Evolutionary conservation across 2,888 invertebrate genomes (phyloP).

Genomic region (Odontocerum albicorne): DNA sequence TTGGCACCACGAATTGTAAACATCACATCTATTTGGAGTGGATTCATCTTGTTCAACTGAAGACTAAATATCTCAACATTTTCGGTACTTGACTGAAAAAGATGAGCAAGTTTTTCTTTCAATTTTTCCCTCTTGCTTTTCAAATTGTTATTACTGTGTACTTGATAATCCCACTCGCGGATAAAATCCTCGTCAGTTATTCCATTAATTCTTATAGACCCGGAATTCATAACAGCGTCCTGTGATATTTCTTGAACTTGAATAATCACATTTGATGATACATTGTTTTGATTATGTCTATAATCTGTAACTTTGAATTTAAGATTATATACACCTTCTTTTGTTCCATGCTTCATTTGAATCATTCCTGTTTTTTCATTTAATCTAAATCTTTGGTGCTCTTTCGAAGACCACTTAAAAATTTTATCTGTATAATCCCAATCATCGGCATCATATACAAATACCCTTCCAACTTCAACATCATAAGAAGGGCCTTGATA

Average conservation of each 20-base stretch:
- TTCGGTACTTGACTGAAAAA: slow-evolving; percentile 46
- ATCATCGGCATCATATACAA: slow-evolving; percentile 62
- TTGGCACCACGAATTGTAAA: slow-evolving; percentile 51
- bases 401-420: slow-evolving; percentile 50
- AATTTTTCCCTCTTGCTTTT: slow-evolving; percentile 43
- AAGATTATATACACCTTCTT: slow-evolving; percentile 48
- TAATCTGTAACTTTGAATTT: slow-evolving; percentile 53
- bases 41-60: slow-evolving; percentile 40
- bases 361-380: slow-evolving; percentile 54
- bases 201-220: slow-evolving; percentile 55
- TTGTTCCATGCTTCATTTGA: slow-evolving; percentile 56
- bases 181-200: slow-evolving; percentile 59
- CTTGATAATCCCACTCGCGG: slow-evolving; percentile 48
- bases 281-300: slow-evolving; percentile 51
- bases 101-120: slow-evolving; percentile 33
- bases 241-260: slow-evolving; percentile 56
- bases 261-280: slow-evolving; percentile 57
- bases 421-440: slow-evolving; percentile 64
- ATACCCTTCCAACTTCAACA: slow-evolving; percentile 59
- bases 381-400: slow-evolving; percentile 48
- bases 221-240: slow-evolving; percentile 58
- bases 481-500: slow-evolving; percentile 52
- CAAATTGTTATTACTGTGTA: slow-evolving; percentile 16
- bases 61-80: slow-evolving; percentile 62
- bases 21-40: slow-evolving; percentile 18